Evolutionary conservation across 2,113 vertebrate species (phyloP), one percentile per base, ranked within the genome.

Genomic region (Corythornis cristatus): DNA sequence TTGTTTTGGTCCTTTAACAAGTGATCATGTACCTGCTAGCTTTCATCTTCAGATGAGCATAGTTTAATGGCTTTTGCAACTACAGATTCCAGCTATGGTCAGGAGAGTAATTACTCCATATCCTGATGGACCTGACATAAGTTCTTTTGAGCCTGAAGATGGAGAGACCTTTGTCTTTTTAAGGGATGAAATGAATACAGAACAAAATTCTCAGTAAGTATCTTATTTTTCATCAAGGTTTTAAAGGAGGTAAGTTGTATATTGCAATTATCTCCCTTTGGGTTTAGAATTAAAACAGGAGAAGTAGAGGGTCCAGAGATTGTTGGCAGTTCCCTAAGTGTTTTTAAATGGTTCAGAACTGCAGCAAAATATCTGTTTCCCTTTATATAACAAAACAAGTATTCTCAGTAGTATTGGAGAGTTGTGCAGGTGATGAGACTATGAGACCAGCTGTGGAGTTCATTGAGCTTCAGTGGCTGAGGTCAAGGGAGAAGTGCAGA

Each of bases 41-140:
- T 10, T 58, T 15, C 17, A 77, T 3, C 8, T 65, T 83, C 48
- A 66, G 51, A 50, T 68, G 71, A 67, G 54, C 19, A 51, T 20
- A 33, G 2, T 73, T 12, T 87, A 48, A 70, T 0, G 2, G 25
- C 87, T 94, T 96, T 72, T 94, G n/a, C 88, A 93, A 90, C 51
- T 97, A 6, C 45, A 99, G 99, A 99, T 99, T 96, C 98, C 99
- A 53, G 98, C 99, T 77, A 99, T 99, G 99, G 98, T 99, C 83
- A 98, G 97, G 88, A 98, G 99, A 83, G 67, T 99, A 48, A 99
- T 99, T 95, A 99, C 99, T 26, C 99, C 99, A 0, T 99, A 99
- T 93, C 98, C 97, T 46, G 98, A 96, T 91, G 98, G 98, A 85
- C 99, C 99, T 90, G 98, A 99, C 96, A 98, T 99, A 90, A 99